Conservation (phyloP, 1,140 invertebrate species). For the Aporrectodea caliginosa region DNA sequence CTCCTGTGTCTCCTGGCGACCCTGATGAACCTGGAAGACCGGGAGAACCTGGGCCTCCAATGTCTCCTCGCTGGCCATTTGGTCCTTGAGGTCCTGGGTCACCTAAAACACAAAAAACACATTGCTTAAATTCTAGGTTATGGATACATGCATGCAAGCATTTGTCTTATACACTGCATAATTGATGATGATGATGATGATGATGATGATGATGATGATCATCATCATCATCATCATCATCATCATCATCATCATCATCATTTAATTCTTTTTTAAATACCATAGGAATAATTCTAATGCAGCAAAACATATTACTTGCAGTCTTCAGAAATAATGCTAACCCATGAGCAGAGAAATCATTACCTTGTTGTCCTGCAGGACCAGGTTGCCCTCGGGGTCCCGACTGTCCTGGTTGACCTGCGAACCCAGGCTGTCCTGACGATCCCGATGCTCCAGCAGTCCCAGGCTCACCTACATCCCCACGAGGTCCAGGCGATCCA, state of each 20-base stretch:
- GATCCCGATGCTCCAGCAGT: constrained; percentile 32
- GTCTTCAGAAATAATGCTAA: no score
- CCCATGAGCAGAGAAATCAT: no score
- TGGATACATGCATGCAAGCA: neutral
- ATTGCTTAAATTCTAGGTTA: neutral
- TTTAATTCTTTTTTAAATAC: no score
- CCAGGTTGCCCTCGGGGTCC: neutral
- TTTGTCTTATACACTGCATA: neutral
- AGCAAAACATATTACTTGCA: no score
- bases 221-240: no score
- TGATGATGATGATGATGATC: no score
- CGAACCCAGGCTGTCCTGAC: constrained; percentile 11
- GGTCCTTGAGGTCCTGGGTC: constrained; percentile 1
- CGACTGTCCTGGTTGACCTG: neutral
- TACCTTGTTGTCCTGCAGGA: neutral
- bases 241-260: no score
- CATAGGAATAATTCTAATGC: no score
- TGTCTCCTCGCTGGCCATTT: constrained; percentile 5
- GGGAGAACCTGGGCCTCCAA: constrained; percentile 9
- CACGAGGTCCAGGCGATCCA: constrained; percentile 46
- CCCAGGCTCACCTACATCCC: constrained; percentile 52
- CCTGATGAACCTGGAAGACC: constrained; percentile 20
- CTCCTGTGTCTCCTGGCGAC: constrained; percentile 6
- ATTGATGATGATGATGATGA: no score
- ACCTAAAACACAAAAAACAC: constrained; percentile 3